Evolutionary conservation across 2,113 vertebrate species (phyloP), one percentile per base, ranked within the genome.

Genomic region (Hystrix cristata): DNA sequence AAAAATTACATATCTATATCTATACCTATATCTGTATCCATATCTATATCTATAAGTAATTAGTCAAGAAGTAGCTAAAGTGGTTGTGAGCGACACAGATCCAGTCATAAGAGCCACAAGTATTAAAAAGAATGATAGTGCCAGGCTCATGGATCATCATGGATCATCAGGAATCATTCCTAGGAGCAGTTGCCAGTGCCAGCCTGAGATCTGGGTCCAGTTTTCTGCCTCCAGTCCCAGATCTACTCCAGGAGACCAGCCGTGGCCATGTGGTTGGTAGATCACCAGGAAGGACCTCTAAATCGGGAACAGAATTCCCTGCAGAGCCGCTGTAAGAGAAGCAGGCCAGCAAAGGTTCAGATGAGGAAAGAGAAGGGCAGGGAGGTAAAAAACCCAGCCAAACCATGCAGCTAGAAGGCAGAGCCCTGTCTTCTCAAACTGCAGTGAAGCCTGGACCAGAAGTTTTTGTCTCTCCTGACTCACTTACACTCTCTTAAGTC

Each of bases 401-500:
- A 21, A 34, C 29, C 19, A 13, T 10, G 14, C 9, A 46, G 7
- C 5, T 21, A 72, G 46, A 43, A 4, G 48, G 51, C 38, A 72
- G 38, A 82, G 4, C 34, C 64, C 21, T 31, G 43, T 72, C n/a
- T 71, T 46, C 64, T 27, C 5, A 80, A 85, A 57, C 62, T 38
- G 5, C 46, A 59, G 31, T 31, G 18, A 62, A 79, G 0, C 0
- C 23, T 9, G 7, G 19, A 48, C 57, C 43, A 64, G 29, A 19
- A n/a, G 6, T 15, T 16, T 88, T 34, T 65, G 55, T 4, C 18
- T 74, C 25, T 78, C 27, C 25, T 29, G 27, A 9, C 16, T 38
- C 55, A 51, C 1, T 18, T 15, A 16, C 74, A 29, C 53, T 48
- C 38, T 69, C n/a, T 4, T 5, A 10, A 19, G 43, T 46, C 18